Base-by-base conservation (phyloP, 2,797 vertebrate species). In the Eulemur rubriventer region DNA sequence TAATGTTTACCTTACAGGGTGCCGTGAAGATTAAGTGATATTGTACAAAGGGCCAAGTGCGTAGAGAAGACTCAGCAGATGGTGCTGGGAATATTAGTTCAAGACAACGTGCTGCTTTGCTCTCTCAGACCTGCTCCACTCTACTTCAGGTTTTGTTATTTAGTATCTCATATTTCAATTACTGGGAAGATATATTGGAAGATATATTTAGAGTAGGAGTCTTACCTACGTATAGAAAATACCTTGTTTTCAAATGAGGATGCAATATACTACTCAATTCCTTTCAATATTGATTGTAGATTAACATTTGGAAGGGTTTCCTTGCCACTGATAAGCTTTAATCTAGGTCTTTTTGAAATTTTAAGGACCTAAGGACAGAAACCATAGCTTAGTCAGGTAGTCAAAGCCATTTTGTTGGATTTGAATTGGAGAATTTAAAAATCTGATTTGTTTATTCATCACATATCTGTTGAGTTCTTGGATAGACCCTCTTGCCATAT, bases 171-270 rank as follows among this genome's bases (percentile, higher is more conserved):
- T 35, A 63, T 69, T 76, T 81, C n/a, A 76, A 26, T 84, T 70
- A 13, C 18, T 65, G 43, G 57, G 67, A 43, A 26, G 16, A 6
- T 35, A 79, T 28, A 22, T 7, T 94, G 57, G 67, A 43, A 30
- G 16, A 7, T 35, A 79, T 17, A 22, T 10, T 94, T 72, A 63
- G 9, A 81, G 6, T 28, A 41, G 9, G 24, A 94, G 20, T 55
- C 59, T 89, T 57, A 73, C 63, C 52, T 89, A 78, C 16, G 46
- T 30, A 59, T 48, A 22, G 18, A 22, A 80, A 88, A 33, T 43
- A 85, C 30, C 69, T 95, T 93, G 33, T 87, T 91, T 96, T 82
- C 91, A 95, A 78, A 91, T 90, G 87, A 88, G 26, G 33, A 81
- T 28, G 83, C 12, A 89, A 41, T 91, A 81, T 61, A 65, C 13